These are phyloP conservation scores for Gouania willdenowi DNA, from an alignment of 2,797 vertebrate genomes.

Conservation along the genomic window DNA sequence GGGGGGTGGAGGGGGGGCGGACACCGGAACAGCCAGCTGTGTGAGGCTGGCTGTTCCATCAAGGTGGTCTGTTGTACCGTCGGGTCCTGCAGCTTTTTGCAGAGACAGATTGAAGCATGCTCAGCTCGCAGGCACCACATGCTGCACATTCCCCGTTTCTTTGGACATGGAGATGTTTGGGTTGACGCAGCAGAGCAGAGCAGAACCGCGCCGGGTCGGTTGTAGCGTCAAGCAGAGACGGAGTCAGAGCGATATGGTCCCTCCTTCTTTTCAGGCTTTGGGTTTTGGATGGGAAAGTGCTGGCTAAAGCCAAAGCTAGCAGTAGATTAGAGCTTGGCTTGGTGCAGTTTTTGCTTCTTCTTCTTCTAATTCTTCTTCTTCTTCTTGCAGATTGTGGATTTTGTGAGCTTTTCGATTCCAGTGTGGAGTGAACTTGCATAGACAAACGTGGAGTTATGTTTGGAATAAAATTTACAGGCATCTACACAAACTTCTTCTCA, in stretches of 20 bases:
- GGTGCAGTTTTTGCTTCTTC: slow-evolving; percentile 30
- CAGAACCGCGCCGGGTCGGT: slow-evolving; percentile 12
- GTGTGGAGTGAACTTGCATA: slow-evolving; percentile 75
- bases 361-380: slow-evolving; percentile 7
- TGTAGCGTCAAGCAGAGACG: slow-evolving; percentile 10
- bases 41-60: too few relatives aligned
- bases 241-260: too few relatives aligned
- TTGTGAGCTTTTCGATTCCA: slow-evolving; percentile 68
- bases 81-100: too few relatives aligned
- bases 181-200: slow-evolving; percentile 9
- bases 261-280: slow-evolving; percentile 8
- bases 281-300: slow-evolving; percentile 44
- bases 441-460: slow-evolving; percentile 79
- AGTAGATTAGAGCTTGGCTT: slow-evolving; percentile 55
- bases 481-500: not conserved
- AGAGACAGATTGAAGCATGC: too few relatives aligned
- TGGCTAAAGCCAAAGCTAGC: slow-evolving; percentile 28
- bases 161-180: slow-evolving; percentile 31
- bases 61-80: too few relatives aligned
- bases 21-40: too few relatives aligned
- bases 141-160: slow-evolving; percentile 44
- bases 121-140: too few relatives aligned
- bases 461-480: slow-evolving; percentile 64
- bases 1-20: too few relatives aligned
- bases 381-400: slow-evolving; percentile 64